These are phyloP conservation scores for Calliphora vomitoria DNA, from an alignment of 2,888 invertebrate species.

Conservation along the genomic window DNA sequence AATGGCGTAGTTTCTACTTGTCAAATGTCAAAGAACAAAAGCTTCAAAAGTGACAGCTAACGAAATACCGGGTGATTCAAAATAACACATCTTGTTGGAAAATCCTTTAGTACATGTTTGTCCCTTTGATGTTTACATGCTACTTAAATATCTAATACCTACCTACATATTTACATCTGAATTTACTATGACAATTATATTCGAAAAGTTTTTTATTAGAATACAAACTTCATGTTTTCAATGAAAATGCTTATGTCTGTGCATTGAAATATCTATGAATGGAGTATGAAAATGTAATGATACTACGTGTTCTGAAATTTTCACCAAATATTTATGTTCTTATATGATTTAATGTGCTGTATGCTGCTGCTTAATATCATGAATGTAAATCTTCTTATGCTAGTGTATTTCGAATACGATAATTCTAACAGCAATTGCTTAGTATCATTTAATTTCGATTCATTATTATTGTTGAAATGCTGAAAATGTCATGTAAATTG, in stretches of 20 bases:
- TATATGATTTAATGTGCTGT: not conserved
- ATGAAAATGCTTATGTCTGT: not conserved
- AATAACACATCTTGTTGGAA: no score
- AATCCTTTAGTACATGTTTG: no score
- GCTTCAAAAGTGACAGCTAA: no score
- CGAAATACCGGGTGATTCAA: no score
- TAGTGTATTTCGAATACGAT: not conserved
- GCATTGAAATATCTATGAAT: not conserved
- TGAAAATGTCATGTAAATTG: conserved; percentile 29
- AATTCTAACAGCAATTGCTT: not conserved
- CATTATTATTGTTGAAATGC: conserved; percentile 3
- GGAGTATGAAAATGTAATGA: not conserved
- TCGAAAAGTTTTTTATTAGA: not conserved
- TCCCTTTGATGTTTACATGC: no score
- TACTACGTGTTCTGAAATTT: not conserved
- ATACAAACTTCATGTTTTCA: not conserved
- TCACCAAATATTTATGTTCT: not conserved
- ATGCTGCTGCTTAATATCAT: not conserved
- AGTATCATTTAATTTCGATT: not conserved
- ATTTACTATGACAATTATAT: conserved; percentile 21
- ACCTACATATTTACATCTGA: no score
- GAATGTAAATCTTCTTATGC: not conserved
- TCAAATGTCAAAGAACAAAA: no score
- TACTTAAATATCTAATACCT: no score
- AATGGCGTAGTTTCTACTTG: no score